Evolutionary conservation across 53 echinoderm and acorn worm genomes (phyloP), one percentile per base, ranked within the genome.

Genomic region (Paracentrotus lividus): DNA sequence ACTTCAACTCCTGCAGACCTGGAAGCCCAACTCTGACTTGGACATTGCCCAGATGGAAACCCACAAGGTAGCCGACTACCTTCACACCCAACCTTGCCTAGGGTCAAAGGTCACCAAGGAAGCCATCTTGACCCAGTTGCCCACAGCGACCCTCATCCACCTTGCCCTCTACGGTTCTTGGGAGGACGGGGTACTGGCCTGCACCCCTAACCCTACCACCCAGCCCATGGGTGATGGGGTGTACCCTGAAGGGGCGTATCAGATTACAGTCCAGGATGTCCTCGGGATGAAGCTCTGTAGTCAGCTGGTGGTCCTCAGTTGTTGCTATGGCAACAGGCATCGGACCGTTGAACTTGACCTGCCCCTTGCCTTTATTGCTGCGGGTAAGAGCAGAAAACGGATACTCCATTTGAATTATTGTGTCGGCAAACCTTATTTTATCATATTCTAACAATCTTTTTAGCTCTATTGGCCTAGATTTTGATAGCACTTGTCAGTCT

Each of bases 271-370:
- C n/a, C 87, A 94, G 45, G 99, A 98, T 60, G 94, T 98, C 61
- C 42, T 94, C 52, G 94, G 95, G 24, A 60, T 98, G 87, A 93
- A 94, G 45, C 94, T 98, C 57, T 93, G 94, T 51, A 96, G 96
- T 58, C 93, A 97, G 87, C 78, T 97, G 44, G 95, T 97, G 21
- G 96, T 96, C 0, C 90, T 98, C 66, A 98, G 97, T 85, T 93
- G 96, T 86, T 96, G 99, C 94, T 98, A 97, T 94, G 99, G 99
- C 29, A 94, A 95, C 88, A 93, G 95, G 61, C 97, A 97, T 85
- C 93, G 99, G 40, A 88, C 94, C 2, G 38, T 98, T 47, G 49
- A 91, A 8, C 67, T 96, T 20, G 88, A 77, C 40, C 92, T 97
- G 32, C 97, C 97, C 29, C 86, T 95, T 57, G 96, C 99, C 20